Percentiles rank a stretch among this genome's conserved stretches.
Evolutionary conservation across 2,888 invertebrate genomes (phyloP).

Genomic region (Liposcelis brunnea): DNA sequence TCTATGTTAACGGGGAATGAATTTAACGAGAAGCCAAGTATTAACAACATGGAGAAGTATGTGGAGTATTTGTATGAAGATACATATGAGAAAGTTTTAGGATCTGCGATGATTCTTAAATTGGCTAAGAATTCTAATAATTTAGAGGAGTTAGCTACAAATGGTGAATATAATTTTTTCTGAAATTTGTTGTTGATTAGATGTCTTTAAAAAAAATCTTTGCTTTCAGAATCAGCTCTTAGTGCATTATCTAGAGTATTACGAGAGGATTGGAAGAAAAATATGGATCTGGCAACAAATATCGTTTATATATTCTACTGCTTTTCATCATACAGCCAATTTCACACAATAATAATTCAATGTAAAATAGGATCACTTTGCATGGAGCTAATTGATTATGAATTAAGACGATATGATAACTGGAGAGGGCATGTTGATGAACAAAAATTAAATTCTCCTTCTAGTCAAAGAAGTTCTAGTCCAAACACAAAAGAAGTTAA

Average conservation of each 20-base stretch:
- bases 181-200: no score
- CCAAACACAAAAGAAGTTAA: conserved; percentile 9
- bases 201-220: no score
- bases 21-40: conserved; percentile 31
- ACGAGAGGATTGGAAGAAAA: conserved; percentile 94
- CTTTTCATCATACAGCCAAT: conserved; percentile 88
- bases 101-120: conserved; percentile 78
- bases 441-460: conserved; percentile 27
- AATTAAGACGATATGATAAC: conserved; percentile 80
- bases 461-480: conserved; percentile 13
- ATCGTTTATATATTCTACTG: conserved; percentile 95
- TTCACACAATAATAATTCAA: conserved; percentile 85
- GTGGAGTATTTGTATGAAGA: conserved; percentile 94
- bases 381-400: conserved; percentile 92
- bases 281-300: conserved; percentile 88
- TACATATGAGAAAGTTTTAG: conserved; percentile 77
- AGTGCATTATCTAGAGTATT: conserved; percentile 90
- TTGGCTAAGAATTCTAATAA: conserved; percentile 88
- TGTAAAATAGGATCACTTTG: conserved; percentile 95
- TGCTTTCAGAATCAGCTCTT: conserved; percentile 64
- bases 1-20: conserved; percentile 7
- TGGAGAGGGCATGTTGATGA: conserved; percentile 65
- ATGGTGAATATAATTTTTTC: conserved; percentile 57
- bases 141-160: conserved; percentile 77
- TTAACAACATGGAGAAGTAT: conserved; percentile 81